Percentiles rank a stretch among this genome's conserved stretches.
These are phyloP conservation scores for Helarctos malayanus DNA, from an alignment of 2,797 vertebrate genomes.

Conservation along the genomic window DNA sequence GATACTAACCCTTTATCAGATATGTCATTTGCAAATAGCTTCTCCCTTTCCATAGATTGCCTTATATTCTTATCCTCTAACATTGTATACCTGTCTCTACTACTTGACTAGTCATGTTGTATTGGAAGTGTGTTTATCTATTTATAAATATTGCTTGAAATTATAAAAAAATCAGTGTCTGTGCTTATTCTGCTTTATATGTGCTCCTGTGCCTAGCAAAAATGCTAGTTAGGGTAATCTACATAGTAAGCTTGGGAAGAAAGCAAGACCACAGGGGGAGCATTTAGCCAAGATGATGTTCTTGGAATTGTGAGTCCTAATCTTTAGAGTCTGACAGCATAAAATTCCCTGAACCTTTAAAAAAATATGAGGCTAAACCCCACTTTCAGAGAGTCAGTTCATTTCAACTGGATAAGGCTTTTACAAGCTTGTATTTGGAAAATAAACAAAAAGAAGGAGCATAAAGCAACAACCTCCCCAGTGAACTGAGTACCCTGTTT, in stretches of 20 bases:
- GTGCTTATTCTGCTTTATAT: not conserved
- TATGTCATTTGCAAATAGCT: not conserved
- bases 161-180: not conserved
- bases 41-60: not conserved
- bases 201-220: not conserved
- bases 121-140: not conserved
- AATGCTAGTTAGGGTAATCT: not conserved
- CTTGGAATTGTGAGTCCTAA: not conserved
- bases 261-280: not conserved
- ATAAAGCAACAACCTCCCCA: not conserved
- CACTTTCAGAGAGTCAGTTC: not conserved
- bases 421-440: not conserved
- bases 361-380: not conserved
- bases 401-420: not conserved
- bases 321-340: not conserved
- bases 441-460: slow-evolving; percentile 1
- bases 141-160: not conserved
- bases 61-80: not conserved
- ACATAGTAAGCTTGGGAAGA: not conserved
- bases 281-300: not conserved
- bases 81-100: not conserved
- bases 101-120: not conserved
- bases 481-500: not conserved
- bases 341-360: not conserved
- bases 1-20: not conserved